Evolutionary conservation across 2,888 invertebrate genomes (phyloP).

Genomic region (Chalcosyrphus nemorum): DNA sequence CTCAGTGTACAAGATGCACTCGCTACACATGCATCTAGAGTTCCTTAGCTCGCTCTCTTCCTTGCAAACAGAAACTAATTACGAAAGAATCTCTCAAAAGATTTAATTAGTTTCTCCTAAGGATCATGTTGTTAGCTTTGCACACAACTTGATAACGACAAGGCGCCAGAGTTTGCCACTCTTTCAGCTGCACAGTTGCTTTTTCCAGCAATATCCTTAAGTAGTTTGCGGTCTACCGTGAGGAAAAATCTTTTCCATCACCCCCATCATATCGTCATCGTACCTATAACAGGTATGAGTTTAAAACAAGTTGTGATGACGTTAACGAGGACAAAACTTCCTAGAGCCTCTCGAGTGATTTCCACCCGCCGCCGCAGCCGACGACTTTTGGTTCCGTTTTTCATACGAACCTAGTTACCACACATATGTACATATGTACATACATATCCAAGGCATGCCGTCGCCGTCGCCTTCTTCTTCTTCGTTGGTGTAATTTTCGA

Average conservation of each 20-base stretch:
- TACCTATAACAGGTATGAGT: slow-evolving; percentile 56
- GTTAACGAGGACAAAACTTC: slow-evolving; percentile 58
- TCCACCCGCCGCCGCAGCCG: not conserved
- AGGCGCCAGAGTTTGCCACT: slow-evolving; percentile 56
- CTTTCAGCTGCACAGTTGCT: slow-evolving; percentile 15
- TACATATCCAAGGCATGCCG: slow-evolving; percentile 39
- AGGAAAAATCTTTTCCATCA: slow-evolving; percentile 25
- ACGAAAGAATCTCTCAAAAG: slow-evolving; percentile 74
- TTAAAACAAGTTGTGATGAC: slow-evolving; percentile 64
- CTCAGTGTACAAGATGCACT: slow-evolving; percentile 14
- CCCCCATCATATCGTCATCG: slow-evolving; percentile 30
- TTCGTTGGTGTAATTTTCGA: slow-evolving; percentile 46
- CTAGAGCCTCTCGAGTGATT: slow-evolving; percentile 45
- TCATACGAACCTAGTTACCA: not conserved
- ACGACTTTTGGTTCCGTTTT: not conserved
- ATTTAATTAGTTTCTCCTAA: slow-evolving; percentile 73
- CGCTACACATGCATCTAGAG: slow-evolving; percentile 10
- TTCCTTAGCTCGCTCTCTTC: not conserved
- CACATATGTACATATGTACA: not conserved
- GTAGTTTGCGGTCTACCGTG: slow-evolving; percentile 58
- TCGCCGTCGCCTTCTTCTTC: slow-evolving; percentile 13
- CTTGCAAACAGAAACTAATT: slow-evolving; percentile 72
- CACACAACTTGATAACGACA: slow-evolving; percentile 69
- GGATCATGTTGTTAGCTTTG: slow-evolving; percentile 73
- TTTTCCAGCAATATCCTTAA: slow-evolving; percentile 50